Evolutionary conservation across 2,888 invertebrate species (phyloP), one percentile per base, ranked within the genome.

Genomic region (Lithophane leautieri): DNA sequence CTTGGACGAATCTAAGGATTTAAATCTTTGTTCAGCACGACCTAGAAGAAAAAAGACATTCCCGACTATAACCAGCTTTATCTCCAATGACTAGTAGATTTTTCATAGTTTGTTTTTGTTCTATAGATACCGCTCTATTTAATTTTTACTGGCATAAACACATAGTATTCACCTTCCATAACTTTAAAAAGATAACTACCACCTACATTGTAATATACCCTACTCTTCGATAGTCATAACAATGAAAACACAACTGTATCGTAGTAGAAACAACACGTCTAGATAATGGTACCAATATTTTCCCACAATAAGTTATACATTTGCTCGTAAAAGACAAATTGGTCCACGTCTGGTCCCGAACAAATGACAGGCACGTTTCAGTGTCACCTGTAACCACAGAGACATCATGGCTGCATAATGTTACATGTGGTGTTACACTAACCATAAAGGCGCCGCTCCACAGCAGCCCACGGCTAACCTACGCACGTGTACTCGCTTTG

Each of bases 311-410:
- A 54, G 22, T 66, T 42, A 61, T 8, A 28, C 8, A 11, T 71
- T 34, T 40, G 16, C 40, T 58, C 28, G 19, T 60, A 19, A 40
- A 54, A 40, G 69, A 70, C 61, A 74, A 63, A 82, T 74, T 50
- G 60, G 65, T 34, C 12, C 34, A 47, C 25, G 68, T 76, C 75
- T 84, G 72, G 60, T 56, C 25, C 56, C 16, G 47, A 76, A 81
- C 67, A 73, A 74, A 82, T 82, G 86, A 82, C 66, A 40, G 62
- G 40, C 83, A 71, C 66, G 65, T 83, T 82, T 82, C 72, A 63
- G 62, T 70, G 83, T 70, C 83, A 74, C 66, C 65, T 54, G 83
- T 70, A 56, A 82, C 83, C 83, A 70, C 86, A 83, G 54, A 67
- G 25, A 47, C 28, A 71, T 82, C 22, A 72, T 50, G 60, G 66